Conservation (phyloP, 2,113 vertebrate genomes). For the Phoxinus phoxinus region DNA sequence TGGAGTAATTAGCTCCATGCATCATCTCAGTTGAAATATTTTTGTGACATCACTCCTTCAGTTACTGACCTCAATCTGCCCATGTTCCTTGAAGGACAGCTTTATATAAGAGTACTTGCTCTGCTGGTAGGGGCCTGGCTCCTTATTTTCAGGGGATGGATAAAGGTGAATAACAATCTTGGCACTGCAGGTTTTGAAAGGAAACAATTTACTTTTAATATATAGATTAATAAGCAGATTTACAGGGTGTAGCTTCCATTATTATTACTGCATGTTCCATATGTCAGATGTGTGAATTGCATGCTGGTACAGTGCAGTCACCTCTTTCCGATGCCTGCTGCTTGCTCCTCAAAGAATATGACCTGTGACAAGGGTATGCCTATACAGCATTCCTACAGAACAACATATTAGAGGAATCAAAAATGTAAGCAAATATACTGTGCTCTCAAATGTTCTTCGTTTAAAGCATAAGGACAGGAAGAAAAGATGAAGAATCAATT, state of each 20-base stretch:
- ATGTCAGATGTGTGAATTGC: background rate
- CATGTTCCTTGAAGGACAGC: constrained; percentile 96
- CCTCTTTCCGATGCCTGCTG: constrained; percentile 97
- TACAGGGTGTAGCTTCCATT: background rate
- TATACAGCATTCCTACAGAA: constrained; percentile 90
- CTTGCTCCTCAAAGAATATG: constrained; percentile 93
- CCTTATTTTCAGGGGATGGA: constrained; percentile 82
- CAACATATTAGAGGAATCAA: background rate
- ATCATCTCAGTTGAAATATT: constrained; percentile 3
- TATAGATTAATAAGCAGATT: background rate
- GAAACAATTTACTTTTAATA: background rate
- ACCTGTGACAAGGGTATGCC: constrained; percentile 89
- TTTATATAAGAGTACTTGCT: constrained; percentile 93
- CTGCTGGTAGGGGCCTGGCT: constrained; percentile 91
- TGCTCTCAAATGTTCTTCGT: background rate
- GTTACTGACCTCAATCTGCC: constrained; percentile 90
- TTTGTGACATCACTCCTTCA: background rate
- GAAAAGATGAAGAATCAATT: background rate
- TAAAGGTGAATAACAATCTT: constrained; percentile 97
- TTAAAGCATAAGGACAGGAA: background rate
- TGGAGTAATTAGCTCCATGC: background rate
- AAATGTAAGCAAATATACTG: background rate
- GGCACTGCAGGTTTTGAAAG: constrained; percentile 78
- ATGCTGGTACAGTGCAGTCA: constrained; percentile 56
- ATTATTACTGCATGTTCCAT: background rate